Evolutionary conservation across 2,888 invertebrate genomes (phyloP), one percentile per base, ranked within the genome.

Genomic region (Lysandra bellargus): DNA sequence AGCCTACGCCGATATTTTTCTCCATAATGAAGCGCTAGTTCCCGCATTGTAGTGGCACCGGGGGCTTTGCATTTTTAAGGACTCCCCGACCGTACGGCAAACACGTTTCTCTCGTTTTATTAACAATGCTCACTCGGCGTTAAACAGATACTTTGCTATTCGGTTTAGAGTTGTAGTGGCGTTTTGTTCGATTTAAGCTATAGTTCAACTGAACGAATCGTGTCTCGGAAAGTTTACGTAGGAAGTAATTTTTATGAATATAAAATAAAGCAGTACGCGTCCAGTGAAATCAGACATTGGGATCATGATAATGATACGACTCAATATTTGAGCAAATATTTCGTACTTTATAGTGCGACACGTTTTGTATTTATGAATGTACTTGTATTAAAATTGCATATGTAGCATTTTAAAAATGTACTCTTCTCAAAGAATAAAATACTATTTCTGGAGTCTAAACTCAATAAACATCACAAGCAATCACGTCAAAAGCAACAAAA

Each of bases 11-110:
- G 80, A 82, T 88, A 92, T 93, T 93, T 93, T 93, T 93, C 91
- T 93, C 93, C 92, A 93, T 94, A 93, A 94, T 94, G 93, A 93
- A 93, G 91, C 79, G 86, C 85, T 90, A 89, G 88, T 91, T 89
- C 87, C 87, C 85, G 87, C 85, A 89, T 89, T 90, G 91, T 88
- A 85, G 87, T 88, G 86, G 86, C 83, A 81, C 82, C 81, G 82
- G 81, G 80, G 81, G 82, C 83, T 81, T 83, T 84, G 83, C 84
- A 85, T 85, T 85, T 85, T 85, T 85, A 84, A 85, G 83, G 82
- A 84, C 82, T 80, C 82, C 80, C 79, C 78, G 78, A 81, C 80
- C 81, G 80, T 81, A 78, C 79, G 74, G 74, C 80, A 81, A 76
- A 81, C 81, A 78, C 79, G 80, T 72, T 81, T 80, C 80, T 75